Conservation (phyloP, 1,140 invertebrate genomes). For the Drosophila takahashii region DNA sequence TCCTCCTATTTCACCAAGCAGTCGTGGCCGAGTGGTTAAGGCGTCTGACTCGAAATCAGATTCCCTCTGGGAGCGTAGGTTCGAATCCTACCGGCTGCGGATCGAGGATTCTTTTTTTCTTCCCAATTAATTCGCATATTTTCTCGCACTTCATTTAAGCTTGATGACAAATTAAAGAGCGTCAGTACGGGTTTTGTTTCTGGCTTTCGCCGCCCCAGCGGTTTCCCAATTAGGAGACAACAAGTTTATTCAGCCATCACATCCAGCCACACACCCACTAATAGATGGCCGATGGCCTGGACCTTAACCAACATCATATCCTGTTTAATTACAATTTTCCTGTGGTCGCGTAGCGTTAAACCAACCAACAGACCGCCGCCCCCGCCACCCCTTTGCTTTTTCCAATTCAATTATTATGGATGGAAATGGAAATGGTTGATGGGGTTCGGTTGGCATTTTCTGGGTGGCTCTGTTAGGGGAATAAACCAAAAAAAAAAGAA, state of each 20-base stretch:
- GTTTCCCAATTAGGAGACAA: constrained; percentile 60
- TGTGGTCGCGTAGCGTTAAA: constrained; percentile 80
- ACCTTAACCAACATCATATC: constrained; percentile 67
- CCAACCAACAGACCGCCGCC: constrained; percentile 38
- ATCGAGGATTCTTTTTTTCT: background rate
- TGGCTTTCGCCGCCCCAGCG: constrained; percentile 5
- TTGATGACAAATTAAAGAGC: constrained; percentile 35
- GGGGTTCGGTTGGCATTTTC: background rate
- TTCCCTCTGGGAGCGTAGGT: constrained; percentile 91
- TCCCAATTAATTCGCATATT: background rate
- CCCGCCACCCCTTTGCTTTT: constrained; percentile 40
- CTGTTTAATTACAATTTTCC: constrained; percentile 82
- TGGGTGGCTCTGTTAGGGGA: constrained; percentile 7
- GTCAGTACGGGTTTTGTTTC: constrained; percentile 16
- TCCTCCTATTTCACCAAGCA: constrained; percentile 80
- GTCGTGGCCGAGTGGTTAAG: constrained; percentile 94
- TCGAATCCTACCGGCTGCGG: constrained; percentile 93
- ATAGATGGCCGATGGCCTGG: constrained; percentile 6
- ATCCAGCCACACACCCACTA: constrained; percentile 25
- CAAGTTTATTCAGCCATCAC: constrained; percentile 64
- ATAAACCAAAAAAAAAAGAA: constrained; percentile 18
- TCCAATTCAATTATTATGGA: constrained; percentile 81
- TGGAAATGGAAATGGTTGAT: constrained; percentile 24
- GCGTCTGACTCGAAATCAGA: constrained; percentile 94
- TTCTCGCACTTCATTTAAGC: background rate